A percentile compares a stretch with the other conserved stretches of the same genome.
These are phyloP conservation scores for Ptychadena robeensis DNA, from an alignment of 2,797 vertebrate species.

Conservation along the genomic window DNA sequence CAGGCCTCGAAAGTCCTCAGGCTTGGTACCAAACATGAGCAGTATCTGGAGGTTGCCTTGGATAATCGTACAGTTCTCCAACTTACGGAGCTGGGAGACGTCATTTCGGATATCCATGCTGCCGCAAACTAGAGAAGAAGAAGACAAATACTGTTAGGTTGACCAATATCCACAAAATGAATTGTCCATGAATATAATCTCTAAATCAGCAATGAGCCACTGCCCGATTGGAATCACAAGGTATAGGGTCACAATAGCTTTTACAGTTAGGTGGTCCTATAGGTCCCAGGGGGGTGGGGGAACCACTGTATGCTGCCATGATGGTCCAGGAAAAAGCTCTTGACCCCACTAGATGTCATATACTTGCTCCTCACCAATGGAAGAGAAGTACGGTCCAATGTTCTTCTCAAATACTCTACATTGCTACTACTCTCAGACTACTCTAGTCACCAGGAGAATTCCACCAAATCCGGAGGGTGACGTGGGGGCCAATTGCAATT, in stretches of 20 bases:
- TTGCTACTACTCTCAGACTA: no score
- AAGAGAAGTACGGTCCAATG: no score
- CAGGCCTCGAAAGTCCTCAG: slow-evolving; percentile 75
- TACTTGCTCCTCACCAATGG: no score
- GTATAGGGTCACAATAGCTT: not conserved
- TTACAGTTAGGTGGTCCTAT: not conserved
- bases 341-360: no score
- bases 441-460: no score
- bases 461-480: no score
- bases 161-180: not conserved
- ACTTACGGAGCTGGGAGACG: slow-evolving; percentile 72
- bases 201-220: not conserved
- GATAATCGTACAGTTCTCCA: slow-evolving; percentile 80
- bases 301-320: no score
- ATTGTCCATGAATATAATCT: not conserved
- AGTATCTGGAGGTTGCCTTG: slow-evolving; percentile 81
- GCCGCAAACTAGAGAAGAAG: slow-evolving; percentile 73
- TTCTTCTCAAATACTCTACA: no score
- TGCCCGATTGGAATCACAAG: not conserved
- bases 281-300: not conserved
- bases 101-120: slow-evolving; percentile 81
- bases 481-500: no score
- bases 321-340: no score
- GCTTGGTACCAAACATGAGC: slow-evolving; percentile 76
- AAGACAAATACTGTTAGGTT: not conserved